Percentiles rank a stretch among this genome's conserved stretches.
Evolutionary conservation across 1,140 invertebrate species (phyloP).

Genomic region (Brachystomella parvula): DNA sequence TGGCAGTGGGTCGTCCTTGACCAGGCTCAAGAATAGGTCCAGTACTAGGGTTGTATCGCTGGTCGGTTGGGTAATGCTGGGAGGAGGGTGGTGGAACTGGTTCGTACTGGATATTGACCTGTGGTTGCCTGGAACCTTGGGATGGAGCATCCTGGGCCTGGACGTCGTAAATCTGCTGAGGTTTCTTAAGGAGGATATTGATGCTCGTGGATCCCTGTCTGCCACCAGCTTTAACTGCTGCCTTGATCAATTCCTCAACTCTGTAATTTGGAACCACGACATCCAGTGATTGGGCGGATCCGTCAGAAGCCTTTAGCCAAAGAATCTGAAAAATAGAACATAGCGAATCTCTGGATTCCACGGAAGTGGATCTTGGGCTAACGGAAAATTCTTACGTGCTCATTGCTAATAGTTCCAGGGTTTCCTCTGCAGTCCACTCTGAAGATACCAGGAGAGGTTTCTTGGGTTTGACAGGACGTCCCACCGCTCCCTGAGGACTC

Average conservation of each 20-base stretch:
- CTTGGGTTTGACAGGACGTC: no score
- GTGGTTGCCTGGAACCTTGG: slow-evolving; percentile 1
- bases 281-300: slow-evolving; percentile 17
- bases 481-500: no score
- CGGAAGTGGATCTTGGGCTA: no score
- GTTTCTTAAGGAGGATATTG: slow-evolving; percentile 32
- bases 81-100: slow-evolving; percentile 18
- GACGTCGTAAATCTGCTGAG: slow-evolving; percentile 29
- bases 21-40: slow-evolving; percentile 18
- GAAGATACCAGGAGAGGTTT: no score
- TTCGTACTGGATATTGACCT: slow-evolving; percentile 32
- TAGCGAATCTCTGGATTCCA: no score
- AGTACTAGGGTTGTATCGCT: slow-evolving; percentile 13
- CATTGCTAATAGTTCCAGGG: no score
- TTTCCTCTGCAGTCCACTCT: no score
- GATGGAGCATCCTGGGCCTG: slow-evolving; percentile 16
- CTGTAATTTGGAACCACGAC: slow-evolving; percentile 33
- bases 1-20: slow-evolving; percentile 3
- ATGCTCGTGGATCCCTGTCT: slow-evolving; percentile 15
- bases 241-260: slow-evolving; percentile 31
- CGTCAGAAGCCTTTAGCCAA: slow-evolving; percentile 22
- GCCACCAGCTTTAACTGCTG: slow-evolving; percentile 23
- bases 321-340: no score
- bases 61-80: slow-evolving; percentile 21
- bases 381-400: no score